Evolutionary conservation across 2,113 vertebrate species (phyloP), one percentile per base, ranked within the genome.

Genomic region (Sciurus niger): DNA sequence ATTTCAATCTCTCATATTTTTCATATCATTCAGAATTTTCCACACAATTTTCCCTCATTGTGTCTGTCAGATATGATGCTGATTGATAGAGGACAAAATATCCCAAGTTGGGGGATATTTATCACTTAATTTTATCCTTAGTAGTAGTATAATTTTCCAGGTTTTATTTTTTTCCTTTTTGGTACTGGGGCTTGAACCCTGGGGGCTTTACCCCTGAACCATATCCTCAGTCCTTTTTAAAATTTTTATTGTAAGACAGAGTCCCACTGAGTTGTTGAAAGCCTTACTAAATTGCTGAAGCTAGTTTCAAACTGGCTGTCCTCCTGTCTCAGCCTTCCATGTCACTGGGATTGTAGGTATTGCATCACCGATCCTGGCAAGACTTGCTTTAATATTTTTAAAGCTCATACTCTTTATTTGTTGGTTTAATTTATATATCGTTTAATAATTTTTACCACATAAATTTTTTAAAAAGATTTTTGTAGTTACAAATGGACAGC

Each of bases 41-140:
- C 72, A 55, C 11, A 24, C 37, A 53, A 3, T 91, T 32, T 51
- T 84, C 73, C 73, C 53, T 70, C 7, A 68, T 80, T 78, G 28
- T 67, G 0, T 94, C 34, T 60, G 74, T 82, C 6, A 78, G 46
- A 55, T 79, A 2, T 84, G 46, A 40, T 88, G 16, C 68, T 93
- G 73, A 77, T 7, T 90, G 18, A 77, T 10, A 40, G 58, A 80
- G 55, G 67, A 89, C 78, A 95, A 63, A 84, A 63, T 51, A 89
- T 20, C 16, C 24, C 63, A 87, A 43, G 34, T 76, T 84, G 22
- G 20, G 11, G 90, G 77, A 55, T 84, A 24, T 20, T 80, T 2
- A 67, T 91, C 67, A 68, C 60, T 88, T 93, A 78, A 84, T 91
- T 94, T 96, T 92, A 65, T 90, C 55, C 90, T 94, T 84, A 76